Conservation (phyloP, 2,888 invertebrate species). For the Criorhina ranunculi region DNA sequence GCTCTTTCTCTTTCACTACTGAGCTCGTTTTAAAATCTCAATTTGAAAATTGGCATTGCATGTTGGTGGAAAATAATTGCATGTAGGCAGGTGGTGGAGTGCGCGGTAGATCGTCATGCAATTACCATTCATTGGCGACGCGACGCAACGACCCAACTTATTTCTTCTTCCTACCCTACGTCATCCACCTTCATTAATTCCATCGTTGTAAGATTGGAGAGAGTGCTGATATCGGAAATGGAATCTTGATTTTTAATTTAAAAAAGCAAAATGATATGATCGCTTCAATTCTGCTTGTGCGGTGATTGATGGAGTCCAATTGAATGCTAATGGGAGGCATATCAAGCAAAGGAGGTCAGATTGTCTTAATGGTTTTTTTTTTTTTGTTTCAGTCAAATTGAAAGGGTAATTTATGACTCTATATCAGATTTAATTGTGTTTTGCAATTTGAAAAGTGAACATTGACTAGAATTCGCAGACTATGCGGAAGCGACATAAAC, state of each 20-base stretch:
- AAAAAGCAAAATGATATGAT: constrained; percentile 45
- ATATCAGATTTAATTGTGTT: constrained; percentile 17
- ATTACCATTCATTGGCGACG: constrained; percentile 58
- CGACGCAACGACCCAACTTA: constrained; percentile 42
- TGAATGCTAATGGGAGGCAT: constrained; percentile 57
- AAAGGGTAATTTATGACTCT: constrained; percentile 34
- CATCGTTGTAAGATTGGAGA: constrained; percentile 14
- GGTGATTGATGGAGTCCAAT: constrained; percentile 68
- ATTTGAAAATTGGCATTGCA: constrained; percentile 61
- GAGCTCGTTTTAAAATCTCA: constrained; percentile 54
- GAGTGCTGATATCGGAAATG: constrained; percentile 48
- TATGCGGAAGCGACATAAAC: constrained; percentile 34
- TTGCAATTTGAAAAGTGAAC: constrained; percentile 28
- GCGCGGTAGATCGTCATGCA: constrained; percentile 44
- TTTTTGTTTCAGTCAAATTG: constrained; percentile 17
- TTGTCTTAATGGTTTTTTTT: constrained; percentile 38
- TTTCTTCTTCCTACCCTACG: constrained; percentile 15
- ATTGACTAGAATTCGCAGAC: neutral
- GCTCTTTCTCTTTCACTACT: constrained; percentile 3
- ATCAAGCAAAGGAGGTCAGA: constrained; percentile 43
- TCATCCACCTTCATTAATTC: constrained; percentile 19
- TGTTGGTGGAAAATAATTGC: constrained; percentile 44
- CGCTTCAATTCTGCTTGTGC: constrained; percentile 55
- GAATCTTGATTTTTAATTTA: constrained; percentile 60
- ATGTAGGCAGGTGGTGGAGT: constrained; percentile 23